Base-by-base conservation (phyloP, 2,113 vertebrate genomes). In the Brachirus orientalis region DNA sequence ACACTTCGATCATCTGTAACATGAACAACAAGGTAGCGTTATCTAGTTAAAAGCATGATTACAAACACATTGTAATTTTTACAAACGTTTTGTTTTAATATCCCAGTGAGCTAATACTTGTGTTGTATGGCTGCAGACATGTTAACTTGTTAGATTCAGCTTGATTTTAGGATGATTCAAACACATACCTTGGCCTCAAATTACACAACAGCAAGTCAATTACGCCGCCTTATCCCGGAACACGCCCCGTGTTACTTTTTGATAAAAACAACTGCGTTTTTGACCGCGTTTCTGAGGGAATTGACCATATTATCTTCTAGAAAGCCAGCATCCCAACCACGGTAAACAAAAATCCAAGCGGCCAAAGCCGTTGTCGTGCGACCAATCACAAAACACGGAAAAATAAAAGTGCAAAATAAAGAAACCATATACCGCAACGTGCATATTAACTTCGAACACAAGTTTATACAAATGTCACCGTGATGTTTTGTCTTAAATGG, bases 1-100 rank as follows among this genome's bases (percentile, higher is more conserved):
- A 90, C 69, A 97, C 95, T 77, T 99, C 96, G 35, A 99, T 98
- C 97, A 99, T 99, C 80, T 90, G 65, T 0, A 33, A 40, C 14
- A n/a, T 37, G 12, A 68, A 72, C 40, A 40, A 10, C 35, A 40
- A 28, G 36, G 63, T 22, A 4, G 3, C 4, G 1, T 51, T n/a
- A 77, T 6, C 3, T 18, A 44, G 8, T 3, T 8, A 12, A 62
- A 52, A 0, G 17, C 10, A 6, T 7, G 3, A 54, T 10, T 3
- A 43, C 7, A 11, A 17, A 38, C 1, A 2, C 3, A 19, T 3
- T 10, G 0, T 1, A 10, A 43, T 18, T 6, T 2, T 44, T 45
- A n/a, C 3, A 38, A 44, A 41, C 1, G n/a, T 0, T 37, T 51
- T 20, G 14, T 53, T n/a, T n/a, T n/a, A n/a, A n/a, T 14, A 10